Evolutionary conservation across 1,140 invertebrate genomes (phyloP).

Genomic region (Oppia nitens): DNA sequence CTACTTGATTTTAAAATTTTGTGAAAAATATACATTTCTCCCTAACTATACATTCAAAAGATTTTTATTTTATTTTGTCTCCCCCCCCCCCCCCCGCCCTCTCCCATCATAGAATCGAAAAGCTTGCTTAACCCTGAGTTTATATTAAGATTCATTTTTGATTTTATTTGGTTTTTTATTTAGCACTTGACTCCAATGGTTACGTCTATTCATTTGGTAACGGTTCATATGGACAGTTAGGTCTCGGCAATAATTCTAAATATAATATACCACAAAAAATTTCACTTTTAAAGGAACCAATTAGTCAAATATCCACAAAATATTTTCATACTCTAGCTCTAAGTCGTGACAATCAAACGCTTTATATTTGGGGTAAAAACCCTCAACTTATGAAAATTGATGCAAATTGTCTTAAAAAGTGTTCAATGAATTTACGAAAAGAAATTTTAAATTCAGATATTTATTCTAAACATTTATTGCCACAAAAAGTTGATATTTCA

Average conservation of each 20-base stretch:
- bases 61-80: no score
- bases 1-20: no score
- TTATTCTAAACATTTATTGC: not conserved
- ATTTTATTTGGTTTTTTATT: not conserved
- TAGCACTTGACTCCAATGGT: conserved; percentile 29
- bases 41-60: no score
- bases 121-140: no score
- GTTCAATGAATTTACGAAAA: conserved; percentile 34
- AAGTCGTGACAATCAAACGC: conserved; percentile 7
- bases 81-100: no score
- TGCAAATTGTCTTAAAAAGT: conserved; percentile 43
- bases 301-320: conserved; percentile 48
- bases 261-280: conserved; percentile 40
- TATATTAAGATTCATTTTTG: no score
- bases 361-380: conserved; percentile 60
- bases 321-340: conserved; percentile 49
- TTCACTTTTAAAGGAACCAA: conserved; percentile 35
- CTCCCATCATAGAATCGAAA: no score
- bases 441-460: not conserved
- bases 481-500: conserved; percentile 3
- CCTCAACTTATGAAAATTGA: conserved; percentile 51
- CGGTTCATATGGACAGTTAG: conserved; percentile 58
- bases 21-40: no score
- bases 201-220: conserved; percentile 55
- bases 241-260: conserved; percentile 41